Conservation (phyloP, 2,888 invertebrate genomes). For the Flexamia atlantica region DNA sequence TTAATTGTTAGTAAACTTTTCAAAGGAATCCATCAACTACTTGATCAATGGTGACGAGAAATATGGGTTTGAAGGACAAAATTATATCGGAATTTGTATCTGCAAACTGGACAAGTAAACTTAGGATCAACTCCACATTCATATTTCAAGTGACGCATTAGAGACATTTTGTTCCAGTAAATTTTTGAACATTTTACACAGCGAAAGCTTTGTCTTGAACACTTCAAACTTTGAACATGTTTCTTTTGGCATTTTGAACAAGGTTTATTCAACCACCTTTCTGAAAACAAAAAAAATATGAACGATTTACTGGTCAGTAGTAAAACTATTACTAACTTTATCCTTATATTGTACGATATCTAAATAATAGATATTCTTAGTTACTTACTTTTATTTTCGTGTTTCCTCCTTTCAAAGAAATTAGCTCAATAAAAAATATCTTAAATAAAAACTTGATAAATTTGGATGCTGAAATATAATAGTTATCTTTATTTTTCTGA, state of each 20-base stretch:
- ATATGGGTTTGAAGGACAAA: slow-evolving; percentile 61
- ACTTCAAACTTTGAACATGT: slow-evolving; percentile 10
- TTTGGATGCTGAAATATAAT: too few relatives aligned
- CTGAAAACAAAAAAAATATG: slow-evolving; percentile 1
- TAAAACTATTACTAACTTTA: too few relatives aligned
- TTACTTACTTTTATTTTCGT: too few relatives aligned
- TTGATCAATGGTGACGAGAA: not conserved
- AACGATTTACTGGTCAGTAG: too few relatives aligned
- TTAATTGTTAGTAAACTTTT: too few relatives aligned
- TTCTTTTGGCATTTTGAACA: not conserved
- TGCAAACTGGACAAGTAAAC: slow-evolving; percentile 62
- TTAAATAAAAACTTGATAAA: too few relatives aligned
- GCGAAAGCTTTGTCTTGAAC: not conserved
- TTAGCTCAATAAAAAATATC: too few relatives aligned
- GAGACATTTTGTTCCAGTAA: slow-evolving; percentile 59
- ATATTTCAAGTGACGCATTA: slow-evolving; percentile 72
- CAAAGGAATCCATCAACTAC: not conserved
- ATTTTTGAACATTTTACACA: slow-evolving; percentile 53
- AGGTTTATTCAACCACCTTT: not conserved
- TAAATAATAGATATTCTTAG: too few relatives aligned
- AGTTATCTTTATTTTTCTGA: too few relatives aligned
- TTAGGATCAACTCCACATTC: slow-evolving; percentile 70
- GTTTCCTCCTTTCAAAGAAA: too few relatives aligned
- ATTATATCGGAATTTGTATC: slow-evolving; percentile 63
- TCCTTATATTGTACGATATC: too few relatives aligned